Evolutionary conservation across 2,888 invertebrate species (phyloP), one percentile per base, ranked within the genome.

Genomic region (Pterostichus niger): DNA sequence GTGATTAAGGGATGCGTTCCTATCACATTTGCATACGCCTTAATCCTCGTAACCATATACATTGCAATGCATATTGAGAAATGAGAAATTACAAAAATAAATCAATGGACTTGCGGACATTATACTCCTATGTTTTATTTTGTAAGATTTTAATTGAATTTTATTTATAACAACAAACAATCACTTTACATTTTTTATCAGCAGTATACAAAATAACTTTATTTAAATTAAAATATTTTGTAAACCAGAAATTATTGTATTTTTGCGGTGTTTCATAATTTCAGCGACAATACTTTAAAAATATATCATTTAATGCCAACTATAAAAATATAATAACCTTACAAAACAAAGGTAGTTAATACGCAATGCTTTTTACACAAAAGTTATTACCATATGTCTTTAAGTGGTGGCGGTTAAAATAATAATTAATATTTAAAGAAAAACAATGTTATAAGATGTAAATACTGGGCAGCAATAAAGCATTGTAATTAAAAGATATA

Each of bases 381-480:
- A 71, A 44, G 68, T 44, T 40, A 71, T 71, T 40, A 71, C 68
- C 68, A 71, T 59, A 59, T 44, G 44, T 56, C 56, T 15, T 71
- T 40, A 35, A 71, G 44, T 44, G 68, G 13, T 44, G 44, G 44
- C 17, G 68, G 40, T 71, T 71, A 71, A 71, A 71, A 71, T 44
- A 71, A 71, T 71, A 71, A 71, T 71, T 71, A 71, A 71, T 71
- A 71, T 71, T 71, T 71, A 71, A 71, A 71, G 68, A 71, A 71
- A 71, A 71, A 71, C 68, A 71, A 71, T 71, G 68, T 71, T 71
- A 71, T 71, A 71, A 71, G 68, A 71, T 71, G 68, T 71, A 71
- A 71, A 46, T 71, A 71, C 68, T 17, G 68, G 13, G 68, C 64
- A 33, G 64, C 17, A 71, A 71, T 71, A 71, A 71, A 71, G 68